phyloP scores from a whole-genome alignment of 2,113 vertebrate genomes.

The Scortum barcoo region DNA sequence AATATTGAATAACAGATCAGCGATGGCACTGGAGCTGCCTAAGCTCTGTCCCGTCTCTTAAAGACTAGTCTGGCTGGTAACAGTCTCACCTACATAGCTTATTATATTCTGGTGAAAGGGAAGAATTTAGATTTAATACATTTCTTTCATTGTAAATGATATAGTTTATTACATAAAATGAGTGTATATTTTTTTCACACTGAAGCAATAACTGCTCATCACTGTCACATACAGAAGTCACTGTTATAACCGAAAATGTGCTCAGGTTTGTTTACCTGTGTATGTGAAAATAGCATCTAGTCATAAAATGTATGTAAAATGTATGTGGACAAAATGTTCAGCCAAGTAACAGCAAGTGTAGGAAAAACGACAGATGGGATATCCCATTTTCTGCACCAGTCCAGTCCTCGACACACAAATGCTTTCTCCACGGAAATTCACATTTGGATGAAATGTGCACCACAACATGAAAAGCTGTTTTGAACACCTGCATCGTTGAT shows the following conservation, averaged over 20 bases:
- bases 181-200: neutral
- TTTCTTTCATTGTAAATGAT: neutral
- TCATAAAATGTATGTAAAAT: neutral
- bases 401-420: neutral
- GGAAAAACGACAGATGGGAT: neutral
- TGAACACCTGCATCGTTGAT: neutral
- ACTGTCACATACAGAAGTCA: neutral
- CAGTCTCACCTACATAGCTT: neutral
- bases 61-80: conserved; percentile 42
- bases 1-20: conserved; percentile 73
- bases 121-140: neutral
- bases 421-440: neutral
- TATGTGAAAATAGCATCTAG: neutral
- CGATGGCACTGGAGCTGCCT: conserved; percentile 36
- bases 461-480: neutral
- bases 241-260: neutral
- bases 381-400: neutral
- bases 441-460: neutral
- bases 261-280: neutral
- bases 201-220: neutral
- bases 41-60: conserved; percentile 24
- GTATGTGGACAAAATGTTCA: neutral
- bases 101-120: neutral
- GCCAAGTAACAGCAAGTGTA: neutral
- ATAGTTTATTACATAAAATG: neutral